Evolutionary conservation across 2,888 invertebrate genomes (phyloP), one percentile per base, ranked within the genome.

Genomic region (Aspidiotus destructor): DNA sequence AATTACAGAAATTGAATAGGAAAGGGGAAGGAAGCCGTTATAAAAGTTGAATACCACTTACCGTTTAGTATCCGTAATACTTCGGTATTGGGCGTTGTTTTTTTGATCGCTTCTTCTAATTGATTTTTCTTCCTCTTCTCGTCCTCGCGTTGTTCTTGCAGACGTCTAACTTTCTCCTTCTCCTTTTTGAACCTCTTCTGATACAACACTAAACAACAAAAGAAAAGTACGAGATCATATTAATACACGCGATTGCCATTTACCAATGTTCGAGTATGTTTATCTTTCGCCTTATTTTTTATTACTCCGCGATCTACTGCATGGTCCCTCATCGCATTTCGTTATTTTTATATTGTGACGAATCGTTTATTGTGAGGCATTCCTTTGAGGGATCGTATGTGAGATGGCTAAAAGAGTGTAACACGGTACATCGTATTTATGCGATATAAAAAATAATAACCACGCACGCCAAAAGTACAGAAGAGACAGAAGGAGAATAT

Each of bases 161-260:
- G 82, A 74, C 89, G 85, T 76, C 88, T 85, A 74, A 92, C 83
- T 72, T 86, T 85, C 77, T 89, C 86, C 73, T 88, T 84, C 77
- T 94, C 94, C 75, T 90, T 88, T 81, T 92, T 88, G 80, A 92
- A 83, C 71, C 92, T 85, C 78, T 93, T 93, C 79, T 93, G 92
- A 78, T 89, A 91, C 77, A 89, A 81, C 72, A 88, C 94, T 94
- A 73, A 75, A 75, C 74, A 72, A 70, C 71, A 72, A 71, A 65
- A 67, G 52, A 42, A 61, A n/a, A 68, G 57, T 52, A 67, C 42
- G 57, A 9, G 3, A 58, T 40, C 15, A 17, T 54, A 28, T 28
- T 28, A 28, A 28, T 28, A 28, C 28, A 28, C 28, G 28, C 48
- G 48, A 48, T 13, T 48, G 48, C 48, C n/a, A 48, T 48, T 48